phyloP scores from a whole-genome alignment of 2,113 vertebrate genomes.

The Cyanocitta stelleri region DNA sequence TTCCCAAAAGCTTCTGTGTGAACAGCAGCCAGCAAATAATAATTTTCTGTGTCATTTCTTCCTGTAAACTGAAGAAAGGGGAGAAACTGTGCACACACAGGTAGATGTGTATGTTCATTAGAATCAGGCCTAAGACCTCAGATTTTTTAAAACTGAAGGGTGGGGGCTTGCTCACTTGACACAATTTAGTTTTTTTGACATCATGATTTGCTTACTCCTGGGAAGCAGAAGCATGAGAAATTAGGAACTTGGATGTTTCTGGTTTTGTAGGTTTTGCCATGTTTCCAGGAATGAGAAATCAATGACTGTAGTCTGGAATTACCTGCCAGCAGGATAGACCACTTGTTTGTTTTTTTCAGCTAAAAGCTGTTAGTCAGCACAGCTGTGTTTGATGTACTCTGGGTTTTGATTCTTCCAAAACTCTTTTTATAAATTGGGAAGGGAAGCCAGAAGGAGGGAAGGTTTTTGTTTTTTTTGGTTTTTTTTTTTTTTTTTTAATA shows the following conservation, averaged over 20 bases:
- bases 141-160: neutral
- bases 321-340: neutral
- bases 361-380: neutral
- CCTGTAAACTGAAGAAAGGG: neutral
- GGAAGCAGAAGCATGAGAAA: neutral
- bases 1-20: neutral
- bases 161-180: neutral
- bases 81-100: neutral
- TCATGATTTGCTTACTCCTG: neutral
- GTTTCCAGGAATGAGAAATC: slow-evolving; percentile 24
- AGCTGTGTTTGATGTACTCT: neutral
- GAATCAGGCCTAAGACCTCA: neutral
- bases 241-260: neutral
- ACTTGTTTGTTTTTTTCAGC: neutral
- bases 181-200: neutral
- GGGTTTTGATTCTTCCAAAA: neutral
- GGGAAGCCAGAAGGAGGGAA: neutral
- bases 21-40: neutral
- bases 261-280: neutral
- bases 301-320: neutral
- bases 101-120: neutral
- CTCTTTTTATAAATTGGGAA: neutral
- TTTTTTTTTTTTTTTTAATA: neutral
- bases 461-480: neutral
- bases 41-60: neutral